Percentiles rank a stretch among this genome's conserved stretches.
Evolutionary conservation across 2,797 vertebrate genomes (phyloP).

Genomic region (Pipistrellus pipistrellus): DNA sequence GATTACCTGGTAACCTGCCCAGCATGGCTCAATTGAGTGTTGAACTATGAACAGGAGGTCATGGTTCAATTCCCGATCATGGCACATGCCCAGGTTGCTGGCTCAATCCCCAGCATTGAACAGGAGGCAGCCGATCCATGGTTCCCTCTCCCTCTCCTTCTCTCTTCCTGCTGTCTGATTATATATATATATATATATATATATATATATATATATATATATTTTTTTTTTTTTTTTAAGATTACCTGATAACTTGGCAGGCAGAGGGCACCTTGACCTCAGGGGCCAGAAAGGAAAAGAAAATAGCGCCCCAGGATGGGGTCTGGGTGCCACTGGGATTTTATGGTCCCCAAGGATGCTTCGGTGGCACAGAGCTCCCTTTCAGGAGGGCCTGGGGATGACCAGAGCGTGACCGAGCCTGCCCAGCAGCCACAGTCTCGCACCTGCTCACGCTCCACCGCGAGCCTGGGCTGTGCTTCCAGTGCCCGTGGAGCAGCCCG

Average conservation of each 20-base stretch:
- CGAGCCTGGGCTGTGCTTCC: background rate
- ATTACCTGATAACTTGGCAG: background rate
- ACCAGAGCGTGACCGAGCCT: background rate
- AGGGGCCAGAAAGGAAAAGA: background rate
- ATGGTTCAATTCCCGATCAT: too few species aligned
- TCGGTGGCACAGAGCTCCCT: background rate
- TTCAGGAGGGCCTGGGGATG: background rate
- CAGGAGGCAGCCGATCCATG: too few species aligned
- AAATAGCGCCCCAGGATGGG: background rate
- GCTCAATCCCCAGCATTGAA: too few species aligned
- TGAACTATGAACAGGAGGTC: too few species aligned
- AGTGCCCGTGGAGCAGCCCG: background rate
- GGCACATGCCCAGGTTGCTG: too few species aligned
- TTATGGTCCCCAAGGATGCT: background rate
- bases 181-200: too few species aligned
- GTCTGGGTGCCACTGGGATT: background rate
- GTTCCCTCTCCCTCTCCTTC: too few species aligned
- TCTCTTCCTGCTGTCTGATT: too few species aligned
- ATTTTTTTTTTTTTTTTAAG: background rate
- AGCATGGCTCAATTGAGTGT: too few species aligned
- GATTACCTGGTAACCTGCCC: background rate
- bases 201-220: too few species aligned
- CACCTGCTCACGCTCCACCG: background rate
- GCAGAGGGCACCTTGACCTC: background rate
- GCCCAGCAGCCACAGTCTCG: background rate